Conservation (phyloP, 2,797 vertebrate species). For the Carapus acus region DNA sequence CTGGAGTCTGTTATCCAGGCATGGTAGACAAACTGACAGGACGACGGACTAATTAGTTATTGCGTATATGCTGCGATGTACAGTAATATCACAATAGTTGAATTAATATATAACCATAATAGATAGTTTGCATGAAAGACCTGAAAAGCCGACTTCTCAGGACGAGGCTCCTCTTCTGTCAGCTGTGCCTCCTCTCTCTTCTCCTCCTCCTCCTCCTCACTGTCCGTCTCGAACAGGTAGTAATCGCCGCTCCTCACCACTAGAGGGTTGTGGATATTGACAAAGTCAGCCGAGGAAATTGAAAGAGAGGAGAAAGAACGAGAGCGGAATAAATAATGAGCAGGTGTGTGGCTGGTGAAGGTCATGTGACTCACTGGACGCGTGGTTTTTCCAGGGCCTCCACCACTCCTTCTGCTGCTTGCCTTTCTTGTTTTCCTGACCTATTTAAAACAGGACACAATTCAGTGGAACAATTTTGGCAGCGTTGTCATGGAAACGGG, state of each 20-base stretch:
- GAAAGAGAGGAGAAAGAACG: not conserved
- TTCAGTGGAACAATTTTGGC: not conserved
- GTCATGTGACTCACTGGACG: slow-evolving; percentile 88
- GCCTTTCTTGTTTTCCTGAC: slow-evolving; percentile 79
- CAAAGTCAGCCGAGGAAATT: not conserved
- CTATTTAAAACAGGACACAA: slow-evolving; percentile 3
- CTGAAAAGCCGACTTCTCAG: slow-evolving; percentile 85
- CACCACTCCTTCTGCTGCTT: slow-evolving; percentile 90
- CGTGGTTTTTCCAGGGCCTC: slow-evolving; percentile 96
- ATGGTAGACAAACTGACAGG: slow-evolving; percentile 87
- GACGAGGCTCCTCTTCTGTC: slow-evolving; percentile 76
- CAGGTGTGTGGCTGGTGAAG: slow-evolving; percentile 36
- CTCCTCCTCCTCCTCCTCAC: slow-evolving; percentile 87
- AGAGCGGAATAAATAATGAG: not conserved
- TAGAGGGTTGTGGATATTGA: slow-evolving; percentile 52
- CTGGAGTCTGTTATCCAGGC: slow-evolving; percentile 97
- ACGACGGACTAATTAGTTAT: no score
- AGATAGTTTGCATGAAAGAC: slow-evolving; percentile 40
- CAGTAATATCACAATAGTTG: no score
- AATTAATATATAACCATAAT: no score
- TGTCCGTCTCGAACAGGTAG: slow-evolving; percentile 97
- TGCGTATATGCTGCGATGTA: no score
- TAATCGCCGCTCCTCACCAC: slow-evolving; percentile 97
- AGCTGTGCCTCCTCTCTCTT: slow-evolving; percentile 55
- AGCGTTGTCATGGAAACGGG: slow-evolving; percentile 1